Base-by-base conservation (phyloP, 2,888 invertebrate species). In the Autographa gamma region DNA sequence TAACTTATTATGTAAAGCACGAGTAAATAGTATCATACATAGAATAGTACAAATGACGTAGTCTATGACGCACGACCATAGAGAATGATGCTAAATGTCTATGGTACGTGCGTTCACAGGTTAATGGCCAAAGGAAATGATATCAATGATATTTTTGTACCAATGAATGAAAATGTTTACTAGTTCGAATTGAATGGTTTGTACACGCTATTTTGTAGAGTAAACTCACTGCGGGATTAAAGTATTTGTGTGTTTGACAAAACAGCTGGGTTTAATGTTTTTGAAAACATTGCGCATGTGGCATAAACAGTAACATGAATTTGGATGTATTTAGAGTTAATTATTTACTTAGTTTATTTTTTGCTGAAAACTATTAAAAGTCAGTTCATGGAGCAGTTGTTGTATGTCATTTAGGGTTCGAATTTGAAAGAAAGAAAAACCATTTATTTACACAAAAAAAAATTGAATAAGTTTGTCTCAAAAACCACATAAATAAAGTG, bases 11-110 rank as follows among this genome's bases (percentile, higher is more conserved):
- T 11, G 38, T 38, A 38, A 38, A 11, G 38, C 9, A 38, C 11
- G 11, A 11, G 8, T 38, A 38, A 11, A 1, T 41, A 18, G n/a
- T 66, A 6, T 58, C 9, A 25, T 67, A 69, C 75, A 71, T n/a
- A 72, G 79, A 77, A 77, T 82, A 64, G 19, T 63, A 31, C 11
- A 5, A 41, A 56, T 82, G 77, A 75, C 80, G 75, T 75, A 64
- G 18, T n/a, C 34, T 13, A 18, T 82, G 81, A 78, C 78, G 83
- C 83, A 82, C 66, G 59, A 9, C 2, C 14, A 48, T 60, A 25
- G 16, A 38, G 16, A 9, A 11, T 38, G 34, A 18, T 18, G 11
- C 41, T 63, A 41, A 43, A 43, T 52, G 56, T 48, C 18, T 56
- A 58, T 54, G 54, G 31, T 32, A 60, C 38, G 60, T 58, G 38